These are phyloP conservation scores for Montipora capitata DNA, from an alignment of 92 coral and sea anemone species.

Conservation along the genomic window DNA sequence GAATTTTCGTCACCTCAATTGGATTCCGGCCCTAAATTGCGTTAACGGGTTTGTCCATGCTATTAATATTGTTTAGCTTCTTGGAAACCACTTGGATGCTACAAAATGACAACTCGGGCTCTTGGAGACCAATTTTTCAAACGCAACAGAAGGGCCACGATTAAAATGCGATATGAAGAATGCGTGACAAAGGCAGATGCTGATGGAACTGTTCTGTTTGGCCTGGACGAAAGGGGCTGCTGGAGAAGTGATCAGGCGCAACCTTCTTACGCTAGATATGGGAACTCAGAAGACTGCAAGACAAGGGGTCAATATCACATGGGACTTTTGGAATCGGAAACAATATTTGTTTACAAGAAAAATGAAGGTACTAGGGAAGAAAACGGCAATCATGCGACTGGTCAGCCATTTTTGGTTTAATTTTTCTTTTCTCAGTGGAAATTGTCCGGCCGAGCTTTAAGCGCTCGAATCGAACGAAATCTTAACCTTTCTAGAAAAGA, in stretches of 20 bases:
- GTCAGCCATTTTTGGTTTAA: too few relatives aligned
- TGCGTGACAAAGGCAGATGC: background rate
- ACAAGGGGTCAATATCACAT: background rate
- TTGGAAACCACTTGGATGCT: constrained; percentile 37
- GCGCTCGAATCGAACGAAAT: too few relatives aligned
- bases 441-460: too few relatives aligned
- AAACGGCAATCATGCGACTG: background rate
- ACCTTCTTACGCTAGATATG: background rate
- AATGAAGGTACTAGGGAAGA: constrained; percentile 4
- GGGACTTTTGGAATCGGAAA: background rate
- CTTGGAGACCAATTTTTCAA: background rate
- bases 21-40: background rate
- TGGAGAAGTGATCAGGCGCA: background rate
- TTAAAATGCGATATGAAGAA: constrained; percentile 4
- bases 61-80: constrained; percentile 5
- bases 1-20: too few relatives aligned
- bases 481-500: too few relatives aligned
- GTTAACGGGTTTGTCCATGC: too few relatives aligned
- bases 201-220: constrained; percentile 3
- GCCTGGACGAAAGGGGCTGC: constrained; percentile 43
- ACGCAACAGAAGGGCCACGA: background rate
- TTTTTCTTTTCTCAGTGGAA: background rate
- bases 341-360: constrained; percentile 18
- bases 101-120: constrained; percentile 4
- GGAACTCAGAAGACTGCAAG: constrained; percentile 12